These are phyloP conservation scores for Dendropsophus ebraccatus DNA, from an alignment of 2,113 vertebrate species.

Conservation along the genomic window DNA sequence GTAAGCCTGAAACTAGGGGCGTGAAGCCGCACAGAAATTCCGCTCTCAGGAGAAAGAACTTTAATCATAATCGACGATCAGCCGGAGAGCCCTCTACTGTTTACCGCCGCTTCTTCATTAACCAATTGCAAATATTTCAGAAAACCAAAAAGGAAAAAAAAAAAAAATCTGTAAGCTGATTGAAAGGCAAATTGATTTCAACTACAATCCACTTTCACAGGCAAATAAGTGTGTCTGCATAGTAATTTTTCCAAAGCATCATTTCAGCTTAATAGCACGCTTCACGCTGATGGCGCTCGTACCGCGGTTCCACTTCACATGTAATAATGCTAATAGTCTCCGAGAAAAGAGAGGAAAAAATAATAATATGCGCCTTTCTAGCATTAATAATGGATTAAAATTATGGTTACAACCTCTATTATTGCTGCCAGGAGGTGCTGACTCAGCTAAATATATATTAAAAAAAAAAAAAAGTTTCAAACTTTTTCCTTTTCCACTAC, in stretches of 20 bases:
- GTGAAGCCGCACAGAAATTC: too few relatives aligned
- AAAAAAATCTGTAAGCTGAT: slow-evolving; percentile 19
- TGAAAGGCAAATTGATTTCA: slow-evolving; percentile 57
- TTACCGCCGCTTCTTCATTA: neutral
- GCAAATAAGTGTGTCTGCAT: slow-evolving; percentile 44
- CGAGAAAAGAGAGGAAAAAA: neutral
- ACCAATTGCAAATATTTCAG: slow-evolving; percentile 15
- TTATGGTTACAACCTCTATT: neutral
- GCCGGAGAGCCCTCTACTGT: slow-evolving; percentile 2
- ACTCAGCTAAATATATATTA: too few relatives aligned
- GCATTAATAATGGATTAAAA: neutral
- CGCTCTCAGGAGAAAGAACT: too few relatives aligned
- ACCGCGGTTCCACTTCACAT: neutral
- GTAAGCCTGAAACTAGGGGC: too few relatives aligned
- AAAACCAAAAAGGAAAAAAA: slow-evolving; percentile 11
- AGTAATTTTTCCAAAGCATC: slow-evolving; percentile 40
- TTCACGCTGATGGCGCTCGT: neutral
- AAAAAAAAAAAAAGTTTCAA: too few relatives aligned
- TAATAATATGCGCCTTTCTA: neutral
- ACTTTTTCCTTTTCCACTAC: too few relatives aligned
- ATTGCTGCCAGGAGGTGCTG: neutral
- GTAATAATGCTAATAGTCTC: slow-evolving; percentile 14
- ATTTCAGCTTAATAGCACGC: slow-evolving; percentile 38
- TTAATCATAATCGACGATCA: neutral
- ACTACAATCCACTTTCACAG: slow-evolving; percentile 36